A percentile compares a stretch with the other conserved stretches of the same genome.
phyloP scores from a whole-genome alignment of 2,888 invertebrate genomes.

The Monochamus alternatus region DNA sequence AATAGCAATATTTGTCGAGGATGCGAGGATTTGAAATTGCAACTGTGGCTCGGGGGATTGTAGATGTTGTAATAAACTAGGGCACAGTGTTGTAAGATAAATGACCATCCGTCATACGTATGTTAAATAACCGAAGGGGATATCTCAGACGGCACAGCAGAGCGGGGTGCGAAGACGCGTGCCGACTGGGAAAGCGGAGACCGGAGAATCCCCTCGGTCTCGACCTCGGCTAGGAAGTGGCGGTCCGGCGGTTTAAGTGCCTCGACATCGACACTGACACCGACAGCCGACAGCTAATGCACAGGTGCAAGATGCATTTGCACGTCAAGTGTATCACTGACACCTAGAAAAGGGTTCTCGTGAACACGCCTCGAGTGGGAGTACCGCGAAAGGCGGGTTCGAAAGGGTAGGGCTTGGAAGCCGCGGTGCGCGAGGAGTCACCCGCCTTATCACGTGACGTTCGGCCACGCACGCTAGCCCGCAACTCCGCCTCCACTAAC shows the following conservation, averaged over 20 bases:
- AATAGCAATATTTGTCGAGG: background rate
- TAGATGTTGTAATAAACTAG: constrained; percentile 37
- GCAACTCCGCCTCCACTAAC: constrained; percentile 71
- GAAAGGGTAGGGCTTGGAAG: constrained; percentile 53
- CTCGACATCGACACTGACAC: background rate
- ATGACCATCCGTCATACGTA: constrained; percentile 43
- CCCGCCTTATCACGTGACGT: constrained; percentile 71
- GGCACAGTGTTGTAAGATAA: constrained; percentile 48
- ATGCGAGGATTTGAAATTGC: constrained; percentile 6
- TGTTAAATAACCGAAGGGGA: constrained; percentile 33
- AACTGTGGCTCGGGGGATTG: background rate
- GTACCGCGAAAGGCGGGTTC: constrained; percentile 63
- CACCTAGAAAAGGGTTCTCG: constrained; percentile 38
- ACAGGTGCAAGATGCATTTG: constrained; percentile 37
- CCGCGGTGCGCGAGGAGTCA: constrained; percentile 55
- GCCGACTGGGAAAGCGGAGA: constrained; percentile 10
- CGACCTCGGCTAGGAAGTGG: constrained; percentile 8
- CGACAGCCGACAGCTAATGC: constrained; percentile 5
- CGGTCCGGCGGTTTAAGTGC: constrained; percentile 15
- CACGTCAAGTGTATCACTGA: constrained; percentile 42
- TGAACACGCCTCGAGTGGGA: constrained; percentile 65
- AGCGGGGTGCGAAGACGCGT: constrained; percentile 30
- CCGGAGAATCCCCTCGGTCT: constrained; percentile 2
- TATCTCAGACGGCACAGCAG: background rate
- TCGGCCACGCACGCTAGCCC: constrained; percentile 72